phyloP scores from a whole-genome alignment of 2,113 vertebrate species.

The Channa argus region DNA sequence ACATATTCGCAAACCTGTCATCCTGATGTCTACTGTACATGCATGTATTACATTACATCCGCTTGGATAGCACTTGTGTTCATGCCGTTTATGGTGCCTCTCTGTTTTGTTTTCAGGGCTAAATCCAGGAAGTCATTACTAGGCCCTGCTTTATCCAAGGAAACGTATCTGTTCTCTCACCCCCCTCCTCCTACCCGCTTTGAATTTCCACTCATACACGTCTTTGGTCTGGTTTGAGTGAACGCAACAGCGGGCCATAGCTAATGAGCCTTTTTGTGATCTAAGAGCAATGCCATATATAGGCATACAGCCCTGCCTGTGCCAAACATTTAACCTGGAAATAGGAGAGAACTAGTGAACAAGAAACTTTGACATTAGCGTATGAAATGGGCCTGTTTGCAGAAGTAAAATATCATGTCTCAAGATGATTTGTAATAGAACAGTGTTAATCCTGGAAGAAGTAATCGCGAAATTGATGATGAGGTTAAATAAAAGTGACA shows the following conservation, averaged over 20 bases:
- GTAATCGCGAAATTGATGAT: not conserved
- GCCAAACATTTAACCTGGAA: slow-evolving; percentile 34
- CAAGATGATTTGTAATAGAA: not conserved
- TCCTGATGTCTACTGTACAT: slow-evolving; percentile 24
- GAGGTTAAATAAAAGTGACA: slow-evolving; percentile 34
- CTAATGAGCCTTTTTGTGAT: slow-evolving; percentile 71
- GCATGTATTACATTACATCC: slow-evolving; percentile 14
- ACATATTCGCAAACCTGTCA: not conserved
- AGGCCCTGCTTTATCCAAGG: slow-evolving; percentile 42
- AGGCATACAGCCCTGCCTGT: slow-evolving; percentile 35
- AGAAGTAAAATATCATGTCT: not conserved
- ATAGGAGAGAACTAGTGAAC: not conserved
- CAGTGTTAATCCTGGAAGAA: not conserved
- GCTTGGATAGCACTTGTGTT: slow-evolving; percentile 15
- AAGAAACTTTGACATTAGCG: not conserved
- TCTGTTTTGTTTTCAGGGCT: slow-evolving; percentile 48
- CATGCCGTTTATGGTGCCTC: not conserved
- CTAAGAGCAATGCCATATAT: slow-evolving; percentile 64
- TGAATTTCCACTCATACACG: slow-evolving; percentile 55
- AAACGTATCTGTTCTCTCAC: slow-evolving; percentile 31
- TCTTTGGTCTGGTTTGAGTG: slow-evolving; percentile 72
- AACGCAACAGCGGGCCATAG: slow-evolving; percentile 68
- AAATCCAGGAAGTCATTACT: slow-evolving; percentile 66
- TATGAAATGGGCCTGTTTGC: slow-evolving; percentile 4
- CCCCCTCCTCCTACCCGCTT: slow-evolving; percentile 24